Base-by-base conservation (phyloP, 2,113 vertebrate genomes). In the Rhadina sibilatrix region DNA sequence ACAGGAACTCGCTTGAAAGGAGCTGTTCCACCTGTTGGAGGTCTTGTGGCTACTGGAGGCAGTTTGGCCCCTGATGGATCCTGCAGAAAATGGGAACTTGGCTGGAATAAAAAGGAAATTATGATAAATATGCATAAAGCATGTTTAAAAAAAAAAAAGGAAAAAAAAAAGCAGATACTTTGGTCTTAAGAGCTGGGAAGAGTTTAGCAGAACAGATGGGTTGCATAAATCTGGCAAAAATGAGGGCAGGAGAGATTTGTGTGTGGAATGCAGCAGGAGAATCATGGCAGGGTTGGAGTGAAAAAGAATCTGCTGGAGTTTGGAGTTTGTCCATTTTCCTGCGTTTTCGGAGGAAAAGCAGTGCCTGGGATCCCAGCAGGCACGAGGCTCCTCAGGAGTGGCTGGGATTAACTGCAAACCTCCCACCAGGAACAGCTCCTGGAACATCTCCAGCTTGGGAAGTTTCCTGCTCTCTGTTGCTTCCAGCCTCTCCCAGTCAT, bases 121-220 rank as follows among this genome's bases (percentile, higher is more conserved):
- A 42, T 33, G 71, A 87, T 90, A 93, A 95, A 85, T 95, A 80
- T 63, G 50, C 53, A 92, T 77, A 71, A 59, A 75, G 12, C 24
- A 19, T 21, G 2, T 9, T 20, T 21, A 28, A 17, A 52, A 23
- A 6, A 5, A 35, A 54, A 54, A 22, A 4, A 21, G 8, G 12
- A 21, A 21, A 6, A 56, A 21, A 14, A 47, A 23, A 7, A 10
- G 28, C 71, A 93, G 84, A 91, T 91, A 37, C 74, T 89, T 69
- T 63, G 59, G 49, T 77, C 93, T 65, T 82, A 86, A 88, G 77
- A 95, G 81, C 44, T 90, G 21, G 60, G 37, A 93, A 60, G 17
- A 50, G 83, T 95, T 94, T 35, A 89, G 83, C 47, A 91, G 68
- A 94, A 77, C 84, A 97, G 90, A 96, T 96, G 90, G 82, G 54